Evolutionary conservation across 2,888 invertebrate species (phyloP).

Genomic region (Drosophila melanocephala): DNA sequence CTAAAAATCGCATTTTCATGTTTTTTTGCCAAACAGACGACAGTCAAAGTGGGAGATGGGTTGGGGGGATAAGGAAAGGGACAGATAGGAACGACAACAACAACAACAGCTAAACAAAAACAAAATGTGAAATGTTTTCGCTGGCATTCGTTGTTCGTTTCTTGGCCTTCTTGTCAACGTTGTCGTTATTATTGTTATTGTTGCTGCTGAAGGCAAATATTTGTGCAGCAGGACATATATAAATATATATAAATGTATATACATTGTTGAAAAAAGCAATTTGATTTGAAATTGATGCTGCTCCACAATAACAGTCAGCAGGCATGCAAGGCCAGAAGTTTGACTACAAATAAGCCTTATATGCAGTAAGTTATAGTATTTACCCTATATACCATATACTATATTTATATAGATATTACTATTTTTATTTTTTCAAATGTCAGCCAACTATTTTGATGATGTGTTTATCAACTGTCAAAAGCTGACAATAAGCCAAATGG

Average conservation of each 20-base stretch:
- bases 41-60: neutral
- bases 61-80: neutral
- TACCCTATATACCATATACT: neutral
- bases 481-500: conserved; percentile 64
- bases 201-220: conserved; percentile 54
- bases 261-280: conserved; percentile 54
- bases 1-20: conserved; percentile 58
- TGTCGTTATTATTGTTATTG: conserved; percentile 27
- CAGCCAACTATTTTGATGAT: conserved; percentile 52
- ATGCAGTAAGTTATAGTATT: neutral
- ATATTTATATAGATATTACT: conserved; percentile 10
- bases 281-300: conserved; percentile 64
- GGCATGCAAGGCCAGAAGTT: conserved; percentile 21
- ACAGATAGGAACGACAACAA: neutral
- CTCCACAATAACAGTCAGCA: conserved; percentile 16
- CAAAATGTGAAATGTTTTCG: conserved; percentile 54
- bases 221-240: conserved; percentile 39
- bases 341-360: neutral
- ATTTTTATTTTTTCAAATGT: conserved; percentile 4
- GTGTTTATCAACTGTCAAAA: conserved; percentile 66
- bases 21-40: conserved; percentile 39
- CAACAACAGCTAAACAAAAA: conserved; percentile 11
- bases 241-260: conserved; percentile 18
- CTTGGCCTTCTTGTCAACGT: conserved; percentile 47
- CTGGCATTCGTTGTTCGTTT: conserved; percentile 37